Conservation (phyloP, 2,797 vertebrate genomes). For the Liasis olivaceus region DNA sequence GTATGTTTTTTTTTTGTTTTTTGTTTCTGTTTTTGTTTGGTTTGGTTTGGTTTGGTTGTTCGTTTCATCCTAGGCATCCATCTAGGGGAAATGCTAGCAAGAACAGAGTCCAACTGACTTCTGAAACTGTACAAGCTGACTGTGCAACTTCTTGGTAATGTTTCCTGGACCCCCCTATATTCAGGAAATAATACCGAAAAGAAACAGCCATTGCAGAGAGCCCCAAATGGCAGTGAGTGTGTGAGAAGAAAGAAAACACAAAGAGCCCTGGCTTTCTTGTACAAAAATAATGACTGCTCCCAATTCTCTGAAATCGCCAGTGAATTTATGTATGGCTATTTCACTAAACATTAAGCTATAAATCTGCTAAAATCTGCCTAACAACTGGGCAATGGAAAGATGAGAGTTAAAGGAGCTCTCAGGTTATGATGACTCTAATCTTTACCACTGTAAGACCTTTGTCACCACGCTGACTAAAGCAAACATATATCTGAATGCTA, state of each 20-base stretch:
- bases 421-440: background rate
- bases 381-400: background rate
- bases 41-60: no score
- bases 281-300: background rate
- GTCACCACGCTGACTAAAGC: background rate
- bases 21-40: no score
- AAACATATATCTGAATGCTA: background rate
- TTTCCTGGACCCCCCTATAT: background rate
- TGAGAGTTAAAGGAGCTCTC: background rate
- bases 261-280: background rate
- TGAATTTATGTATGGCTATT: background rate
- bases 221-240: background rate
- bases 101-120: background rate
- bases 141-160: background rate
- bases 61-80: background rate
- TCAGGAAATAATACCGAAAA: background rate
- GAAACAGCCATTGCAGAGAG: background rate
- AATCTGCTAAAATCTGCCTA: background rate
- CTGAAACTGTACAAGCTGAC: background rate
- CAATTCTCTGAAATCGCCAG: background rate
- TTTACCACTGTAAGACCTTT: background rate
- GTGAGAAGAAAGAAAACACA: background rate
- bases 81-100: background rate
- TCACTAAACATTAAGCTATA: background rate
- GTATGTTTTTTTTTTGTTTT: no score